A percentile compares a stretch with the other conserved stretches of the same genome.
These are phyloP conservation scores for Perizoma affinitatum DNA, from an alignment of 2,888 invertebrate species.

Conservation along the genomic window DNA sequence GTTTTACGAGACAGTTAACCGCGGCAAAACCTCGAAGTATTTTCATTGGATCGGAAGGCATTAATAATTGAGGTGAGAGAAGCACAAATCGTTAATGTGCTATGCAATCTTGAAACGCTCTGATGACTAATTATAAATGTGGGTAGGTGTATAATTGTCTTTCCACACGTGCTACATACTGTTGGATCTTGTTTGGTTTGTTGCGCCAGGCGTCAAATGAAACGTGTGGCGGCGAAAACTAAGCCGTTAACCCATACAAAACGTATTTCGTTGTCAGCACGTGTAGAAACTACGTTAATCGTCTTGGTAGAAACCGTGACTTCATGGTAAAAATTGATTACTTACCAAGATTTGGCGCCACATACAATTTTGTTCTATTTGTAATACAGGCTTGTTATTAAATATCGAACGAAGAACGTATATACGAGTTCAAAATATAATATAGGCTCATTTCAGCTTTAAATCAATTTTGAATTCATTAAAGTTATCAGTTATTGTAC, in stretches of 20 bases:
- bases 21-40: conserved; percentile 69
- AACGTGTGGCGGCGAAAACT: no score
- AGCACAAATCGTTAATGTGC: conserved; percentile 37
- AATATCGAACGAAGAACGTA: neutral
- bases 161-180: neutral
- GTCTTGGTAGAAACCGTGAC: conserved; percentile 25
- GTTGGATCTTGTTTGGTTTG: neutral
- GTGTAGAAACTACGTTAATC: neutral
- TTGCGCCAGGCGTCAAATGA: no score
- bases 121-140: conserved; percentile 27
- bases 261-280: neutral
- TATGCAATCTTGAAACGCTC: conserved; percentile 40
- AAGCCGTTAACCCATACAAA: neutral
- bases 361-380: conserved; percentile 1
- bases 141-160: neutral
- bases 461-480: no score
- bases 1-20: conserved; percentile 77
- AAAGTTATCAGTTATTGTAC: no score
- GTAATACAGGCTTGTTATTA: neutral
- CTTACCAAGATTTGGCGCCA: conserved; percentile 23
- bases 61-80: conserved; percentile 51
- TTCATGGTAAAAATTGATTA: conserved; percentile 29
- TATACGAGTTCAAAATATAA: no score
- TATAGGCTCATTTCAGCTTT: no score
- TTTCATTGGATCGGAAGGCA: conserved; percentile 71